Evolutionary conservation across 1,140 invertebrate species (phyloP).

Genomic region (Mya arenaria): DNA sequence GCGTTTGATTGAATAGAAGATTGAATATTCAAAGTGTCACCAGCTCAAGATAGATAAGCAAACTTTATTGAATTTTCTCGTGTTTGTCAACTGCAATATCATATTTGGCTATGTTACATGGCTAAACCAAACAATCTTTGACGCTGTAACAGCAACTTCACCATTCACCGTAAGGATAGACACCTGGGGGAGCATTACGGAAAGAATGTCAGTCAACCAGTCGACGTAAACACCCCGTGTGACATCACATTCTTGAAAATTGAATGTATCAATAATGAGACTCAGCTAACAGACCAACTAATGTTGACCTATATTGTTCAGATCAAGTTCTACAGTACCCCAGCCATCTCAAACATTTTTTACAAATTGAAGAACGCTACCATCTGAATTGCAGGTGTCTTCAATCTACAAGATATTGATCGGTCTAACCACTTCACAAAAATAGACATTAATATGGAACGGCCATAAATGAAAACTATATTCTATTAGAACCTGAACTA

Average conservation of each 20-base stretch:
- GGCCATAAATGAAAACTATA: too few relatives aligned
- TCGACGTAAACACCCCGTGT: conserved; percentile 1
- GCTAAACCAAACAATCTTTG: background rate
- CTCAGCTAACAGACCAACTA: conserved; percentile 15
- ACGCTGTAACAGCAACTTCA: background rate
- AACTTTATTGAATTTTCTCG: background rate
- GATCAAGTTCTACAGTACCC: background rate
- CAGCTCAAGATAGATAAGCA: background rate
- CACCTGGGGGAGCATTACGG: background rate
- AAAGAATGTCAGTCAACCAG: conserved; percentile 15
- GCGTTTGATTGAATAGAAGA: too few relatives aligned
- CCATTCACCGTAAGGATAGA: background rate
- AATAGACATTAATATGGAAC: too few relatives aligned
- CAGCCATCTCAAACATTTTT: too few relatives aligned
- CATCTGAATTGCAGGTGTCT: too few relatives aligned
- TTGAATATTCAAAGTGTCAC: too few relatives aligned
- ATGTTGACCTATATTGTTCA: background rate
- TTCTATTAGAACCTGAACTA: too few relatives aligned
- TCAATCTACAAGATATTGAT: too few relatives aligned
- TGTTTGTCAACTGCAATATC: background rate
- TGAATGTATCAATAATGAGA: background rate
- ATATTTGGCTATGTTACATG: conserved; percentile 15
- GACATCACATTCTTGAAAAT: too few relatives aligned
- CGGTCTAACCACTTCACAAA: too few relatives aligned
- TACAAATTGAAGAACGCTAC: too few relatives aligned